phyloP scores from a whole-genome alignment of 2,888 invertebrate species.

The Dryocosmus kuriphilus region DNA sequence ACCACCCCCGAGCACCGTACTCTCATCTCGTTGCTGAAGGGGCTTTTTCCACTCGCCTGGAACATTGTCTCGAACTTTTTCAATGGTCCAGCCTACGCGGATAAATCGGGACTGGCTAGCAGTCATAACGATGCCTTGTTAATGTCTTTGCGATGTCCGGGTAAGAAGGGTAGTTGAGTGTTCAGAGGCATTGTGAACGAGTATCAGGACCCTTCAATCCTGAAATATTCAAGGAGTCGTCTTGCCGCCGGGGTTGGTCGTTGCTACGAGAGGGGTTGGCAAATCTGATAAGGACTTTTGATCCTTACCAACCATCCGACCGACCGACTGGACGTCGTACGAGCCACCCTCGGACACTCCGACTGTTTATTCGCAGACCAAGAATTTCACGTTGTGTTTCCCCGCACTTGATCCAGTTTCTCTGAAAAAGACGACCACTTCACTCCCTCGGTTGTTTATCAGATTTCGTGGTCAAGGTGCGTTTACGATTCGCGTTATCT shows the following conservation, averaged over 20 bases:
- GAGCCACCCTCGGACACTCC: constrained; percentile 45
- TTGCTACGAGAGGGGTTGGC: constrained; percentile 68
- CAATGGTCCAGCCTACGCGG: constrained; percentile 59
- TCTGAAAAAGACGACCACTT: constrained; percentile 2
- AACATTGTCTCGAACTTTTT: constrained; percentile 64
- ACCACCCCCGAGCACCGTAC: constrained; percentile 46
- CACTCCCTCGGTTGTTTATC: constrained; percentile 18
- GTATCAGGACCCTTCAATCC: constrained; percentile 67
- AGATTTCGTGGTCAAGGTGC: constrained; percentile 43
- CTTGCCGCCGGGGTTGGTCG: constrained; percentile 50
- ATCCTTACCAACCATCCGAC: constrained; percentile 65
- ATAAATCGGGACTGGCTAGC: constrained; percentile 61
- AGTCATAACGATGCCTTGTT: constrained; percentile 75
- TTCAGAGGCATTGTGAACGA: constrained; percentile 65
- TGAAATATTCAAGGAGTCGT: constrained; percentile 75
- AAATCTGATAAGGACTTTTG: constrained; percentile 77
- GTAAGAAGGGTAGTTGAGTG: constrained; percentile 66
- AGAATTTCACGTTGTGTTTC: not conserved
- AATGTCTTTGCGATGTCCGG: constrained; percentile 71
- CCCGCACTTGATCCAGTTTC: constrained; percentile 33
- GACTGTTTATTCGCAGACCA: constrained; percentile 48
- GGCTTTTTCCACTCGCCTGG: constrained; percentile 59
- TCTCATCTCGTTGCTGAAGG: constrained; percentile 46
- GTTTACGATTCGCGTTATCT: constrained; percentile 38
- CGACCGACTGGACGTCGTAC: constrained; percentile 46